phyloP scores from a whole-genome alignment of 2,113 vertebrate species.

The Chinchilla lanigera region DNA sequence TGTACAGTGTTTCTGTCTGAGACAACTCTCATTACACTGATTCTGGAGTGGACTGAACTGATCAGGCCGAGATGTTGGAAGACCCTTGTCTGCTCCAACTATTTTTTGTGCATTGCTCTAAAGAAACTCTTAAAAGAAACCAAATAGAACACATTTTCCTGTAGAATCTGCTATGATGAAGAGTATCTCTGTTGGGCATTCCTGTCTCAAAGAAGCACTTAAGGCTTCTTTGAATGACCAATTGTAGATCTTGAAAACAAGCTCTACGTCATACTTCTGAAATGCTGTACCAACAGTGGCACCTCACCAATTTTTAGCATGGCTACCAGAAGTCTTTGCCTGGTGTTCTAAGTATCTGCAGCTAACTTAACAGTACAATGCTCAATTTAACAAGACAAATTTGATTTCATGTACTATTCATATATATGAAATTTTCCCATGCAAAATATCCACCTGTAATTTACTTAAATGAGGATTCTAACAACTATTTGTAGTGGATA shows the following conservation, averaged over 20 bases:
- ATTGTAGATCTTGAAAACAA: conserved; percentile 7
- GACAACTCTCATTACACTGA: background rate
- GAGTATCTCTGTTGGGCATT: background rate
- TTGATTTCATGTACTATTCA: background rate
- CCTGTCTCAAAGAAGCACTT: background rate
- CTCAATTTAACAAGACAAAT: background rate
- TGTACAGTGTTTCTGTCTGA: background rate
- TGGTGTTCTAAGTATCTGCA: background rate
- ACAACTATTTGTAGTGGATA: background rate
- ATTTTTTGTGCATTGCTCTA: background rate
- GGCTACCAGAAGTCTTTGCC: background rate
- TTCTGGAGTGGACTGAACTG: background rate
- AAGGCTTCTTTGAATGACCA: background rate
- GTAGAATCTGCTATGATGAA: background rate
- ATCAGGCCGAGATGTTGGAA: background rate
- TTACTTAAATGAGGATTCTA: background rate
- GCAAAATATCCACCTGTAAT: background rate
- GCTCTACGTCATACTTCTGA: background rate
- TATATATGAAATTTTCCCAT: background rate
- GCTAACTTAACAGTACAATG: background rate
- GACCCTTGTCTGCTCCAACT: background rate
- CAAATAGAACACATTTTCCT: background rate
- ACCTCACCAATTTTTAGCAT: background rate
- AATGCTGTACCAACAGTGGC: background rate
- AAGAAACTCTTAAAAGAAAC: background rate